Evolutionary conservation across 2,113 vertebrate genomes (phyloP), one percentile per base, ranked within the genome.

Genomic region (Dendrocopos noguchii): DNA sequence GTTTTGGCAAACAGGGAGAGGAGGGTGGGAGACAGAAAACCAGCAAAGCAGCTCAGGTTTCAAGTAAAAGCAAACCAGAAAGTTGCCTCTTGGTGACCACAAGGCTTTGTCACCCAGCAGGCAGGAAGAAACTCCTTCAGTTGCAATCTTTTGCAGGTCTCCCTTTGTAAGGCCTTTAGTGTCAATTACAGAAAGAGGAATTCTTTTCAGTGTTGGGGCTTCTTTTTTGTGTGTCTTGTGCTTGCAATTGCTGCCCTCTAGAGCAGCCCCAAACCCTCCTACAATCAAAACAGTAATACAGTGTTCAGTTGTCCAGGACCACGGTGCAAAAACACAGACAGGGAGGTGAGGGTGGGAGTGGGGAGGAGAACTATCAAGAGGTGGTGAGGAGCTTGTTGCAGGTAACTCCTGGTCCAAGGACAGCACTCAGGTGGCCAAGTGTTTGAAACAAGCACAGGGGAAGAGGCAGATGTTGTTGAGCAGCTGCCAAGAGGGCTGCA

Each of bases 161-260:
- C 88, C 82, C 79, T 95, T 91, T 44, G 91, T 88, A 96, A 97
- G 95, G 95, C 95, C 84, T 95, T 44, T 44, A 47, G 68, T 17
- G 63, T 88, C 75, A 4, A 4, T 28, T n/a, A 84, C 18, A 86
- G 71, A 83, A 75, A 92, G 80, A 84, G 90, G 90, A 79, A 76
- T 81, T 73, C 34, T 81, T 88, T 53, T 11, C 39, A 39, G 39
- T 39, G 39, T 39, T 39, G 39, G 39, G 39, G 39, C 12, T 52
- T 52, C 13, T 12, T 50, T 22, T 20, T 22, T 50, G 22, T 50
- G 9, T 52, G 55, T 70, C 84, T 83, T 81, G 93, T 95, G 96
- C 91, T 84, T 75, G 84, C 52, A 50, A 31, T 3, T 17, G 84
- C 95, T 88, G 90, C 84, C 88, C 84, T 53, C 65, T 57, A 33